Base-by-base conservation (phyloP, 1,140 invertebrate genomes). In the Zaprionus capensis region DNA sequence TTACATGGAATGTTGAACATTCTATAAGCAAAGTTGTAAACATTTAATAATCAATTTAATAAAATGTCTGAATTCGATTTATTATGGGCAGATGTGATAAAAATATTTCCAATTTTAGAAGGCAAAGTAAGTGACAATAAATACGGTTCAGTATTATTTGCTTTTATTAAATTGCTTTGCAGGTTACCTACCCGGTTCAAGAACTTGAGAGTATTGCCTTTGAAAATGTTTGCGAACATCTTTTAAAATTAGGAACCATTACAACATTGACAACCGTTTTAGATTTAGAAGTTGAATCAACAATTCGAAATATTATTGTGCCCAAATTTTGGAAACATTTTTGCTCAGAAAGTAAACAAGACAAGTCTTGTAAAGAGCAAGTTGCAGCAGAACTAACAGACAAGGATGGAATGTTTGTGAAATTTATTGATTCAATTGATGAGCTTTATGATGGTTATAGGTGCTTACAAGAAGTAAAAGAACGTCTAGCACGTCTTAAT, bases 261-360 rank as follows among this genome's bases (percentile, higher is more conserved):
- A 68, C 80, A 26, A 77, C 79, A 20, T 71, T 90, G 26, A 59
- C 70, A 7, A 58, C 63, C n/a, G 44, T 91, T n/a, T 41, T 91
- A 6, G 72, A 87, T 9, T 44, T 91, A 26, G 87, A 91, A 74
- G 58, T 87, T 0, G 73, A 80, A 57, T 91, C 87, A 7, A 44
- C 65, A 12, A 71, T 91, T 69, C 78, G 86, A 17, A 80, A 82
- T 70, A 22, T 71, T 2, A 68, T 92, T 59, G 90, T 84, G 0
- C 91, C 91, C 4, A 82, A 67, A 26, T 92, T 92, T 63, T 92
- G 91, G 91, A 79, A 78, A 61, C 70, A 91, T 49, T 92, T 92
- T 34, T 62, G 71, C 5, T 26, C 59, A 1, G 56, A 70, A 11
- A 20, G 53, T 14, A 64, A 80, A 9, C 6, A 69, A 2, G 7